Base-by-base conservation (phyloP, 1,140 invertebrate species). In the Pomacea maculata region DNA sequence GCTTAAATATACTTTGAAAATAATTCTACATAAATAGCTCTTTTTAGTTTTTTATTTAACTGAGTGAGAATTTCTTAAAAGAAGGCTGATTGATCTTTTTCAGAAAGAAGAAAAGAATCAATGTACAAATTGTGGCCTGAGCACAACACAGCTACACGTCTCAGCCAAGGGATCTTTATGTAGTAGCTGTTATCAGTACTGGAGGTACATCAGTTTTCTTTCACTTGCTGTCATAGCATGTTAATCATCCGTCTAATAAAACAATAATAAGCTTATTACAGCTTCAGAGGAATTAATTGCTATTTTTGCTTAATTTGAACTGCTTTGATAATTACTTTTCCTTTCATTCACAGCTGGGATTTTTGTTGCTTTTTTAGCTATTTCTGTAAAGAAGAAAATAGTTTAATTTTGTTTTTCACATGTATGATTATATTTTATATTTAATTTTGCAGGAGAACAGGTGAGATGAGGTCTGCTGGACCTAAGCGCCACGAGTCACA, bases 91-190 rank as follows among this genome's bases (percentile, higher is more conserved):
- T 65, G 64, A 17, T 7, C 64, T 65, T 34, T 70, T 70, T n/a
- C 79, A 87, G 84, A 87, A 89, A 77, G 87, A 88, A 68, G 86
- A 87, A 52, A 91, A 89, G 79, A 87, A 86, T 79, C 86, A 83
- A 17, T 96, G 95, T 93, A 93, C 93, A 87, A 95, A 96, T 92
- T 96, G 95, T 93, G 95, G 94, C 86, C 93, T 95, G 89, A 92
- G 93, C 89, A 95, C 94, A 90, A 94, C 94, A 88, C 93, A 94
- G 86, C 92, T 95, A 85, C 94, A 95, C 91, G 92, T 93, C 85
- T 95, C 95, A 80, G 93, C 94, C 75, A 96, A 96, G 91, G 95
- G 95, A 89, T 88, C 92, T 91, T 90, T 95, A 89, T 96, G 95
- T 93, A 93, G 94, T 90, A 95, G 94, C 85, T 96, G 95, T 91